Base-by-base conservation (phyloP, 1,140 invertebrate genomes). In the Monomorium pharaonis region DNA sequence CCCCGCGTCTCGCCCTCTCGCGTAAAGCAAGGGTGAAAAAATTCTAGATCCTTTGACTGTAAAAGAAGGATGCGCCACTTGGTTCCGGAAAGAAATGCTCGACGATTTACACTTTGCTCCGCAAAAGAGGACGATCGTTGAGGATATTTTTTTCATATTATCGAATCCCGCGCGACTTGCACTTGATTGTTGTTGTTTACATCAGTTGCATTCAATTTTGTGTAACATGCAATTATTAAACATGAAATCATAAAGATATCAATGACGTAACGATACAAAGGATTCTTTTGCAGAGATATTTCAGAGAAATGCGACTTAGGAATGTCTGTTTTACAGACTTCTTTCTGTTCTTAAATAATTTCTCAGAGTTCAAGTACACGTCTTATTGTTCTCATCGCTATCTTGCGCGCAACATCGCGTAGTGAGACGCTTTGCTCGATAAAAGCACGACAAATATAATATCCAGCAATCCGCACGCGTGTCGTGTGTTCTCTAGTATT, bases 21-120 rank as follows among this genome's bases (percentile, higher is more conserved):
- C 67, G 30, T 37, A 33, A 42, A 24, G 37, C 37, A 18, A 78
- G 16, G 16, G 30, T 37, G 58, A 70, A 65, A 54, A 30, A 80
- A 80, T 60, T 56, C 63, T 18, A n/a, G 88, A 72, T 54, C 54
- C 77, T 87, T 87, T 70, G 85, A 65, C 37, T 62, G 30, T 56
- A 54, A 27, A 63, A 27, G 87, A 65, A 37, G 37, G 21, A 88
- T 88, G 86, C 86, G 76, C 67, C 78, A 83, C 67, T 83, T 44
- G 51, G 37, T 83, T 58, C 56, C 51, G 76, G 18, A 84, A 72
- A 84, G 84, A 88, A 89, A 91, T 84, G 85, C 86, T 85, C 21
- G 56, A 67, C 75, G 84, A 92, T 88, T 89, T 89, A 81, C 83
- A 37, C 62, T 72, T 75, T 83, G 78, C 81, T 88, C 76, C 18